Conservation (phyloP, 2,113 vertebrate genomes). For the Lutjanus erythropterus region DNA sequence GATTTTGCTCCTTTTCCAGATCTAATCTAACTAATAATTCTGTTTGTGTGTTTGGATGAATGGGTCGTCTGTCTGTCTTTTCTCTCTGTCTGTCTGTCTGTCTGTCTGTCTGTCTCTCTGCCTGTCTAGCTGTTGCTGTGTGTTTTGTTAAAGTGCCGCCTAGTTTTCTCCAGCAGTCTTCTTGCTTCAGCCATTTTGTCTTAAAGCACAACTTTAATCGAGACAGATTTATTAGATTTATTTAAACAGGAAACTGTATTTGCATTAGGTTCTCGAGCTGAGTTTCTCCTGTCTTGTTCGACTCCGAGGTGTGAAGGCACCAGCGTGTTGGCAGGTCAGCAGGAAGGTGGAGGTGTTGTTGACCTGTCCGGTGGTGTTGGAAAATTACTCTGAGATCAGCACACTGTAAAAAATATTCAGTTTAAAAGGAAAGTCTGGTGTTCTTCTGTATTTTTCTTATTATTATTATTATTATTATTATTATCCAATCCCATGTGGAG, state of each 20-base stretch:
- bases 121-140: neutral
- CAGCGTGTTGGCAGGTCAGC: neutral
- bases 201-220: conserved; percentile 19
- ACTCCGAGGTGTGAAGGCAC: neutral
- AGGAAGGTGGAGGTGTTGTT: neutral
- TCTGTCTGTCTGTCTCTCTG: neutral
- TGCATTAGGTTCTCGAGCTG: no score
- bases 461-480: neutral
- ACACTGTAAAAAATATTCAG: no score
- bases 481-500: neutral
- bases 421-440: neutral
- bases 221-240: neutral
- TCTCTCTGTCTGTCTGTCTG: neutral
- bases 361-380: neutral
- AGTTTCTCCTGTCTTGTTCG: no score
- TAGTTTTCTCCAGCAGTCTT: neutral
- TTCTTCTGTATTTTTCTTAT: neutral
- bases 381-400: no score
- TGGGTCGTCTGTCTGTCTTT: neutral
- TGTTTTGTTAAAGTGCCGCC: neutral
- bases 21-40: neutral
- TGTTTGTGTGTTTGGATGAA: neutral
- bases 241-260: neutral
- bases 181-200: neutral
- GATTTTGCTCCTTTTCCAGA: neutral